Evolutionary conservation across 2,888 invertebrate species (phyloP).

Genomic region (Xestia rhomboidea): DNA sequence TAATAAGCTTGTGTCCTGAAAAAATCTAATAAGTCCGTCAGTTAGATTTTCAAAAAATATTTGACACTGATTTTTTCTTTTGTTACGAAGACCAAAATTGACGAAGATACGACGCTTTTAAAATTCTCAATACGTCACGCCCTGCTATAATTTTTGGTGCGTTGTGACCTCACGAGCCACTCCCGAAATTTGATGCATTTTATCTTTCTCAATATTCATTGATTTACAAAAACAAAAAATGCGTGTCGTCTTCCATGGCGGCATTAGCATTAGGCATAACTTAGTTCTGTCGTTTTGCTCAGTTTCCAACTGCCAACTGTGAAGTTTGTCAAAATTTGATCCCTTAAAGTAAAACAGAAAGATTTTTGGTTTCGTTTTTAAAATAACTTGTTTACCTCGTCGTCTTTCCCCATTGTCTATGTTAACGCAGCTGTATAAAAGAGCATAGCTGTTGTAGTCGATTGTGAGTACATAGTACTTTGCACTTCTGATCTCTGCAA

Average conservation of each 20-base stretch:
- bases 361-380: neutral
- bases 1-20: no score
- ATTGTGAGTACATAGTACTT: slow-evolving; percentile 81
- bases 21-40: no score
- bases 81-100: no score
- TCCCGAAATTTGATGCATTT: no score
- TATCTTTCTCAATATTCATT: no score
- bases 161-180: no score
- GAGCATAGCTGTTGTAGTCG: slow-evolving; percentile 80
- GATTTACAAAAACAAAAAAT: no score
- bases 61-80: no score
- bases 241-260: slow-evolving; percentile 74
- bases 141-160: no score
- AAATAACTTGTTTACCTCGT: slow-evolving; percentile 75
- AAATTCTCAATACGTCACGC: no score
- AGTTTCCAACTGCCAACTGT: slow-evolving; percentile 86
- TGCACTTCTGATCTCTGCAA: slow-evolving; percentile 64
- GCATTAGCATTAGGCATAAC: slow-evolving; percentile 63
- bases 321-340: slow-evolving; percentile 13
- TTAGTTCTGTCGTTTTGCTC: slow-evolving; percentile 76
- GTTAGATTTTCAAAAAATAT: no score
- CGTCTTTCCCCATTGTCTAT: slow-evolving; percentile 72
- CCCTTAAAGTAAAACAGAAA: neutral
- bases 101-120: no score
- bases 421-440: slow-evolving; percentile 83